These are phyloP conservation scores for Eulemur mongoz DNA, from an alignment of 2,797 vertebrate genomes.

Conservation along the genomic window DNA sequence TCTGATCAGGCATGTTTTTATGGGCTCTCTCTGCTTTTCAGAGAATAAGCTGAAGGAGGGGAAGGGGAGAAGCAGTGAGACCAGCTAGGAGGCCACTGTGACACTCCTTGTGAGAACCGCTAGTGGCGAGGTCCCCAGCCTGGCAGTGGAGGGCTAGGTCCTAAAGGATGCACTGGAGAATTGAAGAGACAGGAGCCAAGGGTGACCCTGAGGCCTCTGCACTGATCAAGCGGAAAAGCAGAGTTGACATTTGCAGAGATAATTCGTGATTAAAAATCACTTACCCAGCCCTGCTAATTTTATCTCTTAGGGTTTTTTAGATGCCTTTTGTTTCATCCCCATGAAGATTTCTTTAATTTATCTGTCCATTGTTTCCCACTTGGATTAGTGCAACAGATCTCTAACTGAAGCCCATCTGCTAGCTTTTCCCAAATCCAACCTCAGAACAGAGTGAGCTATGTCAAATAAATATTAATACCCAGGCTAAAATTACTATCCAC, in stretches of 20 bases:
- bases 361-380: neutral
- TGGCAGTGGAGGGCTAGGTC: accelerated
- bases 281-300: neutral
- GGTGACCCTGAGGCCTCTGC: neutral
- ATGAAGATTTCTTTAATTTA: neutral
- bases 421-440: neutral
- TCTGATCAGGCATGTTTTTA: neutral
- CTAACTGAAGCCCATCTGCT: neutral
- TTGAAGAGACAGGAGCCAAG: neutral
- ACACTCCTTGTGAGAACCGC: neutral
- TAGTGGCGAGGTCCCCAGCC: neutral
- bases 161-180: neutral
- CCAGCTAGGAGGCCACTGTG: neutral
- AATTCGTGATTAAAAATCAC: neutral
- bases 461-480: neutral
- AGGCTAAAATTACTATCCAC: neutral
- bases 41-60: neutral
- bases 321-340: neutral
- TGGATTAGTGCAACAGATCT: neutral
- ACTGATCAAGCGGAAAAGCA: neutral
- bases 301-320: neutral
- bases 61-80: neutral
- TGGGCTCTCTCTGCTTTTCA: neutral
- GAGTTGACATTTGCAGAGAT: neutral
- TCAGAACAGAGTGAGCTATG: neutral